Conservation (phyloP, 2,888 invertebrate genomes). For the Eupsilia transversa region DNA sequence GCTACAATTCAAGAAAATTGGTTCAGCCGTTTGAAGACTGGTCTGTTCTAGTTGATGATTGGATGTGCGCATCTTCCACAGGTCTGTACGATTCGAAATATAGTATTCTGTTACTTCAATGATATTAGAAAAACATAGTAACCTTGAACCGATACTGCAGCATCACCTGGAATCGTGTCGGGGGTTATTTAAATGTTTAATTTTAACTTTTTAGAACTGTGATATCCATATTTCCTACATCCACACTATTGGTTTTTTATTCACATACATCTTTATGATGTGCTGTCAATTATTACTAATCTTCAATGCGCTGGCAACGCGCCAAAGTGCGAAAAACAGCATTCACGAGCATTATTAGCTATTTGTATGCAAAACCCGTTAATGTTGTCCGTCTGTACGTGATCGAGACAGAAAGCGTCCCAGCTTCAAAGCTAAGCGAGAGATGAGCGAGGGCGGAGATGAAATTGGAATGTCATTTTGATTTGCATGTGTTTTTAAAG, state of each 20-base stretch:
- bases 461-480: constrained; percentile 52
- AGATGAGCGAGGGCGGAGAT: constrained; percentile 43
- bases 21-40: no score
- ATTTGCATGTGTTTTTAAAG: constrained; percentile 34
- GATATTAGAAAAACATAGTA: no score
- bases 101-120: no score
- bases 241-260: constrained; percentile 52
- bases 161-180: no score
- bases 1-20: no score
- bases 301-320: constrained; percentile 77
- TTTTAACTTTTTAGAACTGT: not conserved
- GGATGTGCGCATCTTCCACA: no score
- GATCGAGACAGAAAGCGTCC: constrained; percentile 42
- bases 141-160: no score
- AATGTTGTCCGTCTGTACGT: constrained; percentile 58
- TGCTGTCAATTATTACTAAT: constrained; percentile 79
- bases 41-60: no score
- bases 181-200: no score
- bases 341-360: constrained; percentile 67
- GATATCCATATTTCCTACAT: constrained; percentile 52
- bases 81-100: no score
- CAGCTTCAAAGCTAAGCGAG: constrained; percentile 41
- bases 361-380: constrained; percentile 76
- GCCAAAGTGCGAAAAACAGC: constrained; percentile 78
- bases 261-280: constrained; percentile 74